These are phyloP conservation scores for Liasis olivaceus DNA, from an alignment of 2,797 vertebrate genomes.

Conservation along the genomic window DNA sequence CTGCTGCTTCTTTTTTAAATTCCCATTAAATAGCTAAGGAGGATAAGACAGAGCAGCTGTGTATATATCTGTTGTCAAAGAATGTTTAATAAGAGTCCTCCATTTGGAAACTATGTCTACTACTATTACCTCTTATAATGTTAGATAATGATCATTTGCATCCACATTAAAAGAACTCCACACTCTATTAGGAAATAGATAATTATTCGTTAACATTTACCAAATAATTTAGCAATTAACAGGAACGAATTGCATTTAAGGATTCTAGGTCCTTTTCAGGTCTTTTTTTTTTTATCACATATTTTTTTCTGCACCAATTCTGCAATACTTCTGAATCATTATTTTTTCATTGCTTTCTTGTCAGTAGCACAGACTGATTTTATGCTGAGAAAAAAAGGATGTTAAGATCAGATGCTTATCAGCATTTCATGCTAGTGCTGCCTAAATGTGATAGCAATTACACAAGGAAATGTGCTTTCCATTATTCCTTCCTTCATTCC, in stretches of 20 bases:
- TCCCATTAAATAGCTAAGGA: neutral
- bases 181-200: neutral
- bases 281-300: neutral
- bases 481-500: neutral
- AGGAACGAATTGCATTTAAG: neutral
- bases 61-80: neutral
- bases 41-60: neutral
- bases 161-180: neutral
- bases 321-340: neutral
- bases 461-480: constrained; percentile 25
- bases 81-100: neutral
- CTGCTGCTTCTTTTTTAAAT: neutral
- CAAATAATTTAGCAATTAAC: neutral
- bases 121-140: neutral
- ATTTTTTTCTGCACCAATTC: neutral
- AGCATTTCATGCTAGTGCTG: neutral
- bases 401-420: neutral
- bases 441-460: neutral
- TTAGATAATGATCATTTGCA: neutral
- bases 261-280: neutral
- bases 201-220: neutral
- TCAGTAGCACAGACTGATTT: neutral
- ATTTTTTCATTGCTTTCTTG: neutral
- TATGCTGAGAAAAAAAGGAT: neutral
- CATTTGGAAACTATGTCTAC: neutral